These are phyloP conservation scores for Saimiri boliviensis DNA, from an alignment of 2,113 vertebrate genomes.

Conservation along the genomic window DNA sequence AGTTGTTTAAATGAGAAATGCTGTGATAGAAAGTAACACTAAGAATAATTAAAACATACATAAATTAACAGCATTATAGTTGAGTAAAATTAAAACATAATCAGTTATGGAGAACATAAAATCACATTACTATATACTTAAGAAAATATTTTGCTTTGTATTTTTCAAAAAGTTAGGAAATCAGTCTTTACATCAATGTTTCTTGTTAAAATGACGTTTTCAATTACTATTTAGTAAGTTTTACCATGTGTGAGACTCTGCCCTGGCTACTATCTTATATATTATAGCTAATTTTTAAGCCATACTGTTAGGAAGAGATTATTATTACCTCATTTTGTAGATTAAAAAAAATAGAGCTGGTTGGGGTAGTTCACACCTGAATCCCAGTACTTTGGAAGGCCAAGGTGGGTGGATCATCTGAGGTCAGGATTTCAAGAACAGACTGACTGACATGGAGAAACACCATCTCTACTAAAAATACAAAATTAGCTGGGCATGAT, in stretches of 20 bases:
- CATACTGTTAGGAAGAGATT: not conserved
- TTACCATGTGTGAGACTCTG: not conserved
- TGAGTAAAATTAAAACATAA: not conserved
- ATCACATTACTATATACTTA: not conserved
- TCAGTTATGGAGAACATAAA: not conserved
- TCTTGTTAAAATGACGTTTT: not conserved
- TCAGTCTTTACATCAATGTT: not conserved
- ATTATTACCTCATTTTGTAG: not conserved
- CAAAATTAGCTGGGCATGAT: no score
- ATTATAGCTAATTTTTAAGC: not conserved
- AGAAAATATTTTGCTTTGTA: not conserved
- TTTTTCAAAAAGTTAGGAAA: not conserved
- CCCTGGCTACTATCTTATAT: not conserved
- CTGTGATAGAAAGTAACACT: not conserved
- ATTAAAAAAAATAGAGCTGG: not conserved
- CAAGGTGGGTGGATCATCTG: no score
- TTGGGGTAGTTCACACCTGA: no score
- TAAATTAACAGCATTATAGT: not conserved
- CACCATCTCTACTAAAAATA: no score
- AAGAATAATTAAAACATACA: not conserved
- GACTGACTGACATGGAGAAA: no score
- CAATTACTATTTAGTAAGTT: not conserved
- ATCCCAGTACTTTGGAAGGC: no score
- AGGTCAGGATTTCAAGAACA: no score
- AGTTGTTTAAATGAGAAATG: not conserved